Percentiles rank a stretch among this genome's conserved stretches.
Conservation (phyloP, 1,140 invertebrate genomes). For the Doryteuthis pealeii region DNA sequence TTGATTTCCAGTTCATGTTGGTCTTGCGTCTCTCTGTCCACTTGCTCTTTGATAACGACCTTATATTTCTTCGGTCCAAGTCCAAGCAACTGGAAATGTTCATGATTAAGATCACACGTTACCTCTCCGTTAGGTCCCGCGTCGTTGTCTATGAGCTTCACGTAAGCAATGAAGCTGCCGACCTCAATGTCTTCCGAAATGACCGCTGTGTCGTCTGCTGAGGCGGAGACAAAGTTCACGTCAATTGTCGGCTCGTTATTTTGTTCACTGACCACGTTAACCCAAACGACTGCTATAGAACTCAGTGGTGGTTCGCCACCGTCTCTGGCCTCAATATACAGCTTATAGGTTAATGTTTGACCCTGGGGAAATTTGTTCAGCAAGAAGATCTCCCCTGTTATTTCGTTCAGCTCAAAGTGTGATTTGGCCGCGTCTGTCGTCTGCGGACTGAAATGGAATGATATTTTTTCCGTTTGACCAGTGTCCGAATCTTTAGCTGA, state of each 20-base stretch:
- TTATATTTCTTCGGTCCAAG: constrained; percentile 36
- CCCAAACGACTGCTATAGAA: too few species aligned
- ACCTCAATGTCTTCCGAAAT: constrained; percentile 23
- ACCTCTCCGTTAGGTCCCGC: constrained; percentile 43
- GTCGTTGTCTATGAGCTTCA: constrained; percentile 41
- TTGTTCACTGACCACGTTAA: too few species aligned
- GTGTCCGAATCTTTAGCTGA: constrained; percentile 35
- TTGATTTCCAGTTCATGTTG: constrained; percentile 30
- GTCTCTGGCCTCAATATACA: too few species aligned
- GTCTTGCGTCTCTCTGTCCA: constrained; percentile 26
- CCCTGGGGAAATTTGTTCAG: too few species aligned
- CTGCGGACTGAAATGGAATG: too few species aligned
- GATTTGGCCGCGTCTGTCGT: too few species aligned
- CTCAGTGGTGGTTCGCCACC: too few species aligned
- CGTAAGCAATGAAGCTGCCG: constrained; percentile 35
- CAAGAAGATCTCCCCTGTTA: too few species aligned
- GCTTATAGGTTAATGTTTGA: too few species aligned
- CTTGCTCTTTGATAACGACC: constrained; percentile 22
- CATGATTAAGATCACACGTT: constrained; percentile 34
- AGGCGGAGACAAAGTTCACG: too few species aligned
- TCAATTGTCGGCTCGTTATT: too few species aligned
- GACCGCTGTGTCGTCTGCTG: constrained; percentile 18
- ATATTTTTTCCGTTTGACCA: constrained; percentile 34
- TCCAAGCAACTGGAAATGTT: constrained; percentile 30
- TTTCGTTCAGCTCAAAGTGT: too few species aligned